Base-by-base conservation (phyloP, 2,113 vertebrate genomes). In the Galeopterus variegatus region DNA sequence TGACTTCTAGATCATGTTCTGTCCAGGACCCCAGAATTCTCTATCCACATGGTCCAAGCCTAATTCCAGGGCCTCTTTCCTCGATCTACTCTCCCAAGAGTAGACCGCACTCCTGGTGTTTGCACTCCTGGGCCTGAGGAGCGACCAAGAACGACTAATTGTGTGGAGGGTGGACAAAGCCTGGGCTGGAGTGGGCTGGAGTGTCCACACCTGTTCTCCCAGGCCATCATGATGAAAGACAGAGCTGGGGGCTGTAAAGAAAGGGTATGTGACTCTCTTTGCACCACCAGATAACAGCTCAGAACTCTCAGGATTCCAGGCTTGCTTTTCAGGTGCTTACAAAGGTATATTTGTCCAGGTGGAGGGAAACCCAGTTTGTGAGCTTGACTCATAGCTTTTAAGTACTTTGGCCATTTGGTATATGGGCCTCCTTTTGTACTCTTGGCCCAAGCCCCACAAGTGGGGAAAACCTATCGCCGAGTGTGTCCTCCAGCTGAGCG, bases 1-100 rank as follows among this genome's bases (percentile, higher is more conserved):
- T 93, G 33, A 70, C 75, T 87, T 54, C 76, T 50, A 58, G 69
- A 41, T 26, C 45, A 12, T 72, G 54, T 75, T 82, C 67, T 75
- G 6, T 26, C n/a, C 26, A 76, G 58, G 76, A 45, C 56, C 23
- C 48, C 56, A 56, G 67, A 88, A 73, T 70, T 45, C 8, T 88
- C 77, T 88, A 10, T 21, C 12, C 23, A 56, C 72, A 24, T 48
- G 94, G 11, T 9, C 28, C 31, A 0, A 9, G 7, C 31, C 73
- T 23, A 24, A 0, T n/a, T 31, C 91, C 28, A 56, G 65, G 56
- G 0, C 52, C 54, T 52, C 52, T 28, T 23, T 60, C 19, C 26
- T 23, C 56, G 14, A 8, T 67, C 52, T 3, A 0, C 62, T 28
- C 28, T 83, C 60, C 41, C 33, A 62, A 41, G 26, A 33, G 76